Conservation (phyloP, 2,113 vertebrate genomes). For the Heteronetta atricapilla region DNA sequence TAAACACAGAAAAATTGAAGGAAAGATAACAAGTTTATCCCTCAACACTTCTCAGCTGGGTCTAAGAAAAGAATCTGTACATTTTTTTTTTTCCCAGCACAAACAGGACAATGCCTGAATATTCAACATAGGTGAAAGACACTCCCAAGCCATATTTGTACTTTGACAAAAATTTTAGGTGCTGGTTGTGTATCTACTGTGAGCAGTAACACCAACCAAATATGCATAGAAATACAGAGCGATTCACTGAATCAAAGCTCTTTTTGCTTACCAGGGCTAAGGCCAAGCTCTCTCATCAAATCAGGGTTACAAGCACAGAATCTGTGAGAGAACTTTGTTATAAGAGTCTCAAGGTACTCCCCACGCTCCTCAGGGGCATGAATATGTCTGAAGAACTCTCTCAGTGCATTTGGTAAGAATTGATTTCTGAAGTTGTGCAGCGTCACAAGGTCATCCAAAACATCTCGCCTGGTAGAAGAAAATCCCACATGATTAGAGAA, state of each 20-base stretch:
- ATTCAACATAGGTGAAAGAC: not conserved
- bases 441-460: conserved; percentile 96
- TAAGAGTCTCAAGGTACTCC: conserved; percentile 98
- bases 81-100: rapidly evolving
- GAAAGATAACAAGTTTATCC: not conserved
- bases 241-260: not conserved
- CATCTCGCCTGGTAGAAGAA: conserved; percentile 85
- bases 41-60: not conserved
- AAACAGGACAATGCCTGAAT: not conserved
- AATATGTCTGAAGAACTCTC: conserved; percentile 98
- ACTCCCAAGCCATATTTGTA: not conserved
- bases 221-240: not conserved
- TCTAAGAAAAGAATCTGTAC: not conserved
- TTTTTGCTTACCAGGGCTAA: conserved; percentile 91
- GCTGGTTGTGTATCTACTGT: not conserved
- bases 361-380: conserved; percentile 97
- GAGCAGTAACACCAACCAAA: not conserved
- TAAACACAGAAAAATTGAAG: not conserved
- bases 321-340: conserved; percentile 98
- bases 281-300: conserved; percentile 91
- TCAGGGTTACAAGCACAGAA: conserved; percentile 96
- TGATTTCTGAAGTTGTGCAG: conserved; percentile 99
- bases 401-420: conserved; percentile 96
- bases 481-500: not conserved
- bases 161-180: not conserved